Conservation (phyloP, 2,888 invertebrate species). For the Phragmatobia fuliginosa region DNA sequence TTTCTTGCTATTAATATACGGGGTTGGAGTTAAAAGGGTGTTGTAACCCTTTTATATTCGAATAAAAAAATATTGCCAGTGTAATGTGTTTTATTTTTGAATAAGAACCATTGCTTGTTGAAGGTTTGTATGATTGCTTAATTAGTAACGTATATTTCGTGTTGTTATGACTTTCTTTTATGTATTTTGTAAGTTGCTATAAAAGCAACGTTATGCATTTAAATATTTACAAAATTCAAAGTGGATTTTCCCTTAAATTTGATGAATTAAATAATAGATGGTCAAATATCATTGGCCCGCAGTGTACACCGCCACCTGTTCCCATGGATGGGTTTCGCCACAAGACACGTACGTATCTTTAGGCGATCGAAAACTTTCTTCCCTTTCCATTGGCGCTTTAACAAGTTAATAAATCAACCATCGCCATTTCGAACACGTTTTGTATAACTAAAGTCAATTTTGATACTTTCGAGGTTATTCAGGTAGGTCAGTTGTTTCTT, state of each 20-base stretch:
- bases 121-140: background rate
- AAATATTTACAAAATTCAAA: too few relatives aligned
- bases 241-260: too few relatives aligned
- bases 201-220: too few relatives aligned
- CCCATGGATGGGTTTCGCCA: conserved; percentile 42
- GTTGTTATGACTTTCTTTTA: background rate
- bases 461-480: background rate
- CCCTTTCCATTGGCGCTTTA: conserved; percentile 26
- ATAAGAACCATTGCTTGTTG: background rate
- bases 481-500: conserved; percentile 21
- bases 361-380: conserved; percentile 17
- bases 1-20: conserved; percentile 26
- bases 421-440: background rate
- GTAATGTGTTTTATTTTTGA: conserved; percentile 16
- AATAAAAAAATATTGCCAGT: conserved; percentile 14
- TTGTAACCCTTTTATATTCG: conserved; percentile 17
- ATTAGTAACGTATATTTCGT: background rate
- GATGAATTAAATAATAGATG: too few relatives aligned
- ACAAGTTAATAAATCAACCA: background rate
- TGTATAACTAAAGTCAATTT: conserved; percentile 2
- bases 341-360: conserved; percentile 23
- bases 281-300: conserved; percentile 21
- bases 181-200: too few relatives aligned
- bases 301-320: conserved; percentile 54
- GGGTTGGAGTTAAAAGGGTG: conserved; percentile 19